Evolutionary conservation across 1,140 invertebrate species (phyloP).

Genomic region (Formica exsecta): DNA sequence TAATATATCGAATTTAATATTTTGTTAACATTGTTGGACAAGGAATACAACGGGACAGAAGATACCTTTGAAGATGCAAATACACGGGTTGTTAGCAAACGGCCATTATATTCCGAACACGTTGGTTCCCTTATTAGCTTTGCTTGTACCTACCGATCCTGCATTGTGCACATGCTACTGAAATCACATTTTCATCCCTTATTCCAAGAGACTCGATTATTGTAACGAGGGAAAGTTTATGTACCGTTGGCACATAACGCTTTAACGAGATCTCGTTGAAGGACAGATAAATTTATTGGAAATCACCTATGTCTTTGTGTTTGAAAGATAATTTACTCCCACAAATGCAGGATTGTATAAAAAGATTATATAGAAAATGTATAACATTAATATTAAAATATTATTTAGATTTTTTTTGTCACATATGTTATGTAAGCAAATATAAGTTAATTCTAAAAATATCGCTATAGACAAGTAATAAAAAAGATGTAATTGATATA

Average conservation of each 20-base stretch:
- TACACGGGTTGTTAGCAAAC: slow-evolving; percentile 59
- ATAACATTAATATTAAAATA: neutral
- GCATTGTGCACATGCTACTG: slow-evolving; percentile 69
- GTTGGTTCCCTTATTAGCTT: slow-evolving; percentile 74
- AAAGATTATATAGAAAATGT: slow-evolving; percentile 9
- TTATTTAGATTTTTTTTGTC: neutral
- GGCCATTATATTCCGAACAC: slow-evolving; percentile 67
- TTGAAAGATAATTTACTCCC: neutral
- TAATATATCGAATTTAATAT: neutral
- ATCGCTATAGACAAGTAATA: neutral
- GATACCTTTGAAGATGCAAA: slow-evolving; percentile 60
- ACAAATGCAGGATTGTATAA: neutral
- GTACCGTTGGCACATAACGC: neutral
- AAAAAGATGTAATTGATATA: neutral
- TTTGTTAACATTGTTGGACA: neutral
- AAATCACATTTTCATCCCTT: slow-evolving; percentile 71
- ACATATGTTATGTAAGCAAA: neutral
- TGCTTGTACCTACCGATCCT: slow-evolving; percentile 63
- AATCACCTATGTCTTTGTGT: slow-evolving; percentile 2
- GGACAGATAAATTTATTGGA: slow-evolving; percentile 47
- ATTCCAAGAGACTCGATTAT: slow-evolving; percentile 65
- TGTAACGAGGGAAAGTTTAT: slow-evolving; percentile 49
- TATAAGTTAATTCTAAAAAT: neutral
- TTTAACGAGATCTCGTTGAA: slow-evolving; percentile 45
- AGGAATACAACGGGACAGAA: slow-evolving; percentile 3